Evolutionary conservation across 1,140 invertebrate genomes (phyloP), one percentile per base, ranked within the genome.

Genomic region (Formica selysi): DNA sequence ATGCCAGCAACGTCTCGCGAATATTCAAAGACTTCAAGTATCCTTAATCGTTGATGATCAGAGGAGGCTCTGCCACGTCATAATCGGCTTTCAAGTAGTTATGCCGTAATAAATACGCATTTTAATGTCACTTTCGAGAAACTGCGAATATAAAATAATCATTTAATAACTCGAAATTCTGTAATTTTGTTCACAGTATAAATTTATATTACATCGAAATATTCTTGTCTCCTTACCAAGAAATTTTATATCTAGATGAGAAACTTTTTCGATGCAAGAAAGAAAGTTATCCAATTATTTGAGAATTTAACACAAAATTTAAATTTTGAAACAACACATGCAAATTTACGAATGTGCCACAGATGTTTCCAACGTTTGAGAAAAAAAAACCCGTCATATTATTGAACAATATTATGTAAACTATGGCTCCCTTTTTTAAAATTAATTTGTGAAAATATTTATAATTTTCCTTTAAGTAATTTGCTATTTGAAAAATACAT

Each of bases 31-130:
- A 29, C 54, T 64, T 22, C 51, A 32, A 44, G 26, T 44, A 59
- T 16, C 19, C 19, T 64, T 41, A 32, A 64, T 36, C 36, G 29
- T 61, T 41, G 26, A 7, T 13, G 26, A 64, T 64, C 44, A 36
- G 54, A n/a, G 36, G 36, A 73, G 11, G 13, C 10, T 36, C 29
- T 19, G 16, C 32, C 26, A 22, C 11, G 22, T 26, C 19, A 65
- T 65, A 78, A 79, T 79, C 29, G 13, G 36, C 10, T 71, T 81
- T 81, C 3, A 38, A 13, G 1, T 67, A 57, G n/a, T 5, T 16
- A 13, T 8, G 5, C 6, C 5, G 4, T 2, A 67, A 29, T 19
- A 10, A 5, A 26, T 22, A 71, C 57, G 19, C 19, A 16, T 32
- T 16, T 4, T 32, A 59, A 44, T 44, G 2, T 6, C 22, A n/a